Conservation (phyloP, 2,797 vertebrate species). For the Gymnodraco acuticeps region DNA sequence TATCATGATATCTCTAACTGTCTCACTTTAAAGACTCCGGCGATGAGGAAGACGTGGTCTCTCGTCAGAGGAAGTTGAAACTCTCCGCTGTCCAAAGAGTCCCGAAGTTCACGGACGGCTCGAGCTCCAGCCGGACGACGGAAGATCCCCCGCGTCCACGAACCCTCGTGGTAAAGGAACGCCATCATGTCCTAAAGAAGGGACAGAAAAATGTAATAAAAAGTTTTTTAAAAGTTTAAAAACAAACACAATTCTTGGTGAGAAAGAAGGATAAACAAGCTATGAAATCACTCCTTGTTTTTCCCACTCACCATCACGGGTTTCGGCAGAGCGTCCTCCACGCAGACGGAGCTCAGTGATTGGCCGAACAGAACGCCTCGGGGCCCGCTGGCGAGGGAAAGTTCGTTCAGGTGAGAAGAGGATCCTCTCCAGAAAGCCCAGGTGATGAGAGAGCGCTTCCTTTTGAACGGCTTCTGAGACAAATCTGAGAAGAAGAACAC, state of each 20-base stretch:
- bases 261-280: no score
- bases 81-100: slow-evolving; percentile 89
- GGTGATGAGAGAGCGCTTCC: slow-evolving; percentile 91
- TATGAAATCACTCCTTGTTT: neutral
- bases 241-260: neutral
- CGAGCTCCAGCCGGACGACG: slow-evolving; percentile 92
- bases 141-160: slow-evolving; percentile 94
- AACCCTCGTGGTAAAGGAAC: slow-evolving; percentile 92
- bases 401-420: slow-evolving; percentile 86
- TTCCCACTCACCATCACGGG: slow-evolving; percentile 88
- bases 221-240: no score
- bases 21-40: slow-evolving; percentile 93
- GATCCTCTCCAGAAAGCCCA: slow-evolving; percentile 96
- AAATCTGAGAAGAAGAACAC: slow-evolving; percentile 75
- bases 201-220: no score
- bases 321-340: slow-evolving; percentile 90
- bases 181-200: slow-evolving; percentile 91
- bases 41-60: slow-evolving; percentile 93
- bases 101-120: slow-evolving; percentile 91
- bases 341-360: slow-evolving; percentile 87
- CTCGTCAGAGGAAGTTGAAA: slow-evolving; percentile 87
- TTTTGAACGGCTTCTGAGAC: slow-evolving; percentile 87
- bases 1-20: neutral
- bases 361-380: slow-evolving; percentile 89
- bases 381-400: slow-evolving; percentile 78